Base-by-base conservation (phyloP, 2,888 invertebrate genomes). In the Hyppa rectilinea region DNA sequence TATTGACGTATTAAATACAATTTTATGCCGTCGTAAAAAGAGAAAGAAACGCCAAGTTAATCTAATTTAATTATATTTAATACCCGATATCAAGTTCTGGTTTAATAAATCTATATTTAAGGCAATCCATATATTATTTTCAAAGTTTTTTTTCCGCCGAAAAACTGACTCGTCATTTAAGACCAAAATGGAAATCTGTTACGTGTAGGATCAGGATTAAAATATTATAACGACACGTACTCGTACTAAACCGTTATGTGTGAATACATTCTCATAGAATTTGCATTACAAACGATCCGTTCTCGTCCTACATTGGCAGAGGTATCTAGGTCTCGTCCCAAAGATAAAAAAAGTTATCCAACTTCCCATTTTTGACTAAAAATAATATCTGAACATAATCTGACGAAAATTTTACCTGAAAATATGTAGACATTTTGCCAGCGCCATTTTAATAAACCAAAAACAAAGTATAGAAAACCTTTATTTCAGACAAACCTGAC, bases 61-160 rank as follows among this genome's bases (percentile, higher is more conserved):
- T 73, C 52, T 65, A 66, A 79, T 78, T 74, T 56, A 66, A 79
- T 79, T 64, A 60, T 61, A 36, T 55, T 53, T 59, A 40, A 45
- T 58, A 73, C 2, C 36, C 43, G 14, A 59, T 65, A 63, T 52
- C 53, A 43, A 56, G 14, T 59, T 47, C 55, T 47, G 31, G 4
- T 36, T 66, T 59, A 63, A 26, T 63, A 50, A 63, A 71, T 55
- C n/a, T 34, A 38, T 29, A 52, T n/a, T 45, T 45, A 1, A 34
- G 4, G 6, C 38, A 26, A 9, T 29, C 1, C 26, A 2, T 1
- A 20, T 3, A 10, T 17, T 14, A 34, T 17, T 23, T n/a, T n/a
- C n/a, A n/a, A n/a, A n/a, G n/a, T n/a, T n/a, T 0, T 56, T 67
- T 71, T 59, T 59, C 5, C 47, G 26, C 23, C 12, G 6, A 40